phyloP scores from a whole-genome alignment of 2,797 vertebrate species.

The Dallia pectoralis region DNA sequence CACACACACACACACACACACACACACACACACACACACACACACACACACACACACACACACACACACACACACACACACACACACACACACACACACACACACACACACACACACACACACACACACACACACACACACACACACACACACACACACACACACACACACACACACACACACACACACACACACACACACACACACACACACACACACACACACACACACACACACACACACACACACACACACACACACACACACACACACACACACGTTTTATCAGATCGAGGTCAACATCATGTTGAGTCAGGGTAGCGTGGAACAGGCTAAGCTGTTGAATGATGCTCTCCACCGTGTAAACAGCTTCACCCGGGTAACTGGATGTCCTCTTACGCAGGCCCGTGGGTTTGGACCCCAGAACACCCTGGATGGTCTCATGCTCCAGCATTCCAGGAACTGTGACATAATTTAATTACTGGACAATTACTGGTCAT shows the following conservation, averaged over 20 bases:
- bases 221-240: not conserved
- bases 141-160: not conserved
- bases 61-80: not conserved
- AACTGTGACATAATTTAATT: constrained; percentile 69
- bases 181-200: not conserved
- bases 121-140: not conserved
- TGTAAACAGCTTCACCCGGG: constrained; percentile 80
- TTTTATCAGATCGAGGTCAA: constrained; percentile 86
- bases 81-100: not conserved
- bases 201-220: not conserved
- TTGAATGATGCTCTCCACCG: constrained; percentile 87
- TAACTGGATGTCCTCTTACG: constrained; percentile 87
- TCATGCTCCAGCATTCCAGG: constrained; percentile 96
- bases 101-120: not conserved
- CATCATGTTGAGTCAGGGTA: constrained; percentile 88
- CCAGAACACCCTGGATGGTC: constrained; percentile 87
- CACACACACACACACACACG: constrained; percentile 65
- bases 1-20: not conserved
- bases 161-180: not conserved
- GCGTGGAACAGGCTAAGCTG: constrained; percentile 85
- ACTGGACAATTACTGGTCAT: not conserved
- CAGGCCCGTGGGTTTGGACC: constrained; percentile 90
- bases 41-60: constrained; percentile 57
- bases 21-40: constrained; percentile 62
- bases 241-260: not conserved